Evolutionary conservation across 2,888 invertebrate species (phyloP).

Genomic region (Chouioia cunea): DNA sequence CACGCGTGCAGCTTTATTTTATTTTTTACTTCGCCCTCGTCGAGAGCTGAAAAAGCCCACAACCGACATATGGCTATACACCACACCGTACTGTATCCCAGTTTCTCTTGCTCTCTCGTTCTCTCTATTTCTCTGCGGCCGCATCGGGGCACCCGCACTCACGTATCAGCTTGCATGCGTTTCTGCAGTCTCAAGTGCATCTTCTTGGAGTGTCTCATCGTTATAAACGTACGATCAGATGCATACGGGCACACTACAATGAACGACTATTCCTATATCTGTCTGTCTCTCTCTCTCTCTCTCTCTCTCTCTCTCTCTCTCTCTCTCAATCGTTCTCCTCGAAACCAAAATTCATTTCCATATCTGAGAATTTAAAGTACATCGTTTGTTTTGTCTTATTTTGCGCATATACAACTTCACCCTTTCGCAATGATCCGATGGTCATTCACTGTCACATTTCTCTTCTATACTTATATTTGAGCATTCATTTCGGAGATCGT

Average conservation of each 20-base stretch:
- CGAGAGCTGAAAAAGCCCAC: constrained; percentile 15
- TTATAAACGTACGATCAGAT: constrained; percentile 28
- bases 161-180: constrained; percentile 28
- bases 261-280: no score
- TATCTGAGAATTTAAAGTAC: no score
- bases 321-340: no score
- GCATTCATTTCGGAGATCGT: no score
- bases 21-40: not conserved
- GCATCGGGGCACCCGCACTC: constrained; percentile 61
- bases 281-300: no score
- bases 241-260: constrained; percentile 33
- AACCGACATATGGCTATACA: not conserved
- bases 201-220: constrained; percentile 15
- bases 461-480: no score
- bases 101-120: constrained; percentile 15
- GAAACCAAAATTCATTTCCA: no score
- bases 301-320: no score
- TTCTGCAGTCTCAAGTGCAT: constrained; percentile 42
- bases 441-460: no score
- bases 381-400: no score
- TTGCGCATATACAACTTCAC: no score
- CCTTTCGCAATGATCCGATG: no score
- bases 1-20: not conserved
- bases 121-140: not conserved
- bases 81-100: not conserved